Evolutionary conservation across 2,113 vertebrate genomes (phyloP).

Genomic region (Pontoporia blainvillei): DNA sequence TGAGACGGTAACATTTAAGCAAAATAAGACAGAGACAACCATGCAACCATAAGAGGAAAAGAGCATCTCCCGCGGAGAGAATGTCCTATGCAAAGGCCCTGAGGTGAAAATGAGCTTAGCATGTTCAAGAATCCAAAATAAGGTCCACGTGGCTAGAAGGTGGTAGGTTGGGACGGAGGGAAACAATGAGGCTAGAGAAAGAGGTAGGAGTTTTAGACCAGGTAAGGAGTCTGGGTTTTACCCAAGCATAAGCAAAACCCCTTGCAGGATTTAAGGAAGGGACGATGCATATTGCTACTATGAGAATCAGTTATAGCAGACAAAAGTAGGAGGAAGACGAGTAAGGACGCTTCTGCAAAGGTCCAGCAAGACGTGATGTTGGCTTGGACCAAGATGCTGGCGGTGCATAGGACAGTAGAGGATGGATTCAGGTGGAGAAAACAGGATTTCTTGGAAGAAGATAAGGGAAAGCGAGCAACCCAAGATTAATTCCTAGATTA

Average conservation of each 20-base stretch:
- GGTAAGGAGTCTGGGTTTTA: not conserved
- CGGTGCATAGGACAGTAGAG: fast-evolving
- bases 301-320: not conserved
- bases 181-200: not conserved
- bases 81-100: not conserved
- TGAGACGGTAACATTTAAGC: not conserved
- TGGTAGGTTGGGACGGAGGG: not conserved
- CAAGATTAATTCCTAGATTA: too few relatives aligned
- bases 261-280: not conserved
- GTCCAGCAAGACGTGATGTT: not conserved
- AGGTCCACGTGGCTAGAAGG: not conserved
- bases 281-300: fast-evolving
- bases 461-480: too few relatives aligned
- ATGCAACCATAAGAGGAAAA: not conserved
- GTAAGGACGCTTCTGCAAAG: not conserved
- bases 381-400: not conserved
- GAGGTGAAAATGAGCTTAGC: not conserved
- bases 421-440: not conserved
- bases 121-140: not conserved
- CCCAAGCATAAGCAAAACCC: not conserved
- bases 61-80: not conserved
- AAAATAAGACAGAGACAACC: not conserved
- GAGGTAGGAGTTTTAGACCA: not conserved
- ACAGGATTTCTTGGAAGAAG: not conserved
- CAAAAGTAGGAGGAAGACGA: too few relatives aligned